phyloP scores from a whole-genome alignment of 2,888 invertebrate genomes.

The Pinctada fucata region DNA sequence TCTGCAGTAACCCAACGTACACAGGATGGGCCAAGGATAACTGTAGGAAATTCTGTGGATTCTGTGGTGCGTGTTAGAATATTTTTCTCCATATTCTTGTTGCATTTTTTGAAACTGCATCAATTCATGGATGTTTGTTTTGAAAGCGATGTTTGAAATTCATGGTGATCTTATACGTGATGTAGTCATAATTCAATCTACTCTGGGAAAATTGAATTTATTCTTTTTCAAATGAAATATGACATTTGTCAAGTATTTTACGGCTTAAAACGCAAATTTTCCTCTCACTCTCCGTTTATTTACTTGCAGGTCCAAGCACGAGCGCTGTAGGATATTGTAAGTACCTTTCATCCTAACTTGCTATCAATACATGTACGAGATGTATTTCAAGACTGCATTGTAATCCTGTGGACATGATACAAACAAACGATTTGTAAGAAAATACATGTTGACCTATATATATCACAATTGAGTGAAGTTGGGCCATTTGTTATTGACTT shows the following conservation, averaged over 20 bases:
- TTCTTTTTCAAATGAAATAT: too few relatives aligned
- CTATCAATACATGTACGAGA: neutral
- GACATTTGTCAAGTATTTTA: too few relatives aligned
- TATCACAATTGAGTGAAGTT: neutral
- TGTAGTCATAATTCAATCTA: too few relatives aligned
- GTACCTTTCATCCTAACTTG: constrained; percentile 31
- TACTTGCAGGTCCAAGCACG: constrained; percentile 19
- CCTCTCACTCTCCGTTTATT: too few relatives aligned
- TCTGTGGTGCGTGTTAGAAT: constrained; percentile 52
- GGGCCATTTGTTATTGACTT: too few relatives aligned
- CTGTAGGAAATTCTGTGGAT: constrained; percentile 62
- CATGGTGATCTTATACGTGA: too few relatives aligned
- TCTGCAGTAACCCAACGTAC: constrained; percentile 48
- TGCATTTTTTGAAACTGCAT: neutral
- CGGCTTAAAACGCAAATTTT: too few relatives aligned
- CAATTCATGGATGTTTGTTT: neutral
- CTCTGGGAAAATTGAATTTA: too few relatives aligned
- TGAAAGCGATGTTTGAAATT: neutral
- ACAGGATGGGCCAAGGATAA: constrained; percentile 57
- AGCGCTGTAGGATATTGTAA: constrained; percentile 54
- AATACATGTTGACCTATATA: neutral
- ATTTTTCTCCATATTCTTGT: too few relatives aligned
- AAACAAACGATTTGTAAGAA: too few relatives aligned
- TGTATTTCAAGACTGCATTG: too few relatives aligned
- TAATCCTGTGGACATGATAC: too few relatives aligned